Evolutionary conservation across 2,888 invertebrate species (phyloP), one percentile per base, ranked within the genome.

Genomic region (Dusona sp.): DNA sequence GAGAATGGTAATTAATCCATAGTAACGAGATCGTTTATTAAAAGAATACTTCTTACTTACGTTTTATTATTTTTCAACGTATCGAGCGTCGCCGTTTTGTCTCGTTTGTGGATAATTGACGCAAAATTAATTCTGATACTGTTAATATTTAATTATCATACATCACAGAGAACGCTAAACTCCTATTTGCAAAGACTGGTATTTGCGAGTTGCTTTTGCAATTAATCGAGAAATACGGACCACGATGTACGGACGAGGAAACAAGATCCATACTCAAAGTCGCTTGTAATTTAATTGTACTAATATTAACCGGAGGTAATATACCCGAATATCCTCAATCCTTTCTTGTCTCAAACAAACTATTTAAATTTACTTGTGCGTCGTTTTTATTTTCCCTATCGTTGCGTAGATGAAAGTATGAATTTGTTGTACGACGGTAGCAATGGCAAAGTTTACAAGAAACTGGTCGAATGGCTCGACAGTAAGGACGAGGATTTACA

Each of bases 221-320:
- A 73, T 95, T 98, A 22, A 95, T 98, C 51, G 97, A 97, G 92
- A 96, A 96, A 90, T 96, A 97, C 91, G 96, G 95, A 92, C 95
- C 94, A 90, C 95, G 92, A 81, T 95, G 96, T 82, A 95, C 95
- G 78, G 96, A 96, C 92, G 96, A 96, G 89, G 97, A 96, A 88
- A 96, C 96, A 25, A 94, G 96, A 89, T 96, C 96, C 3, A 95
- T 97, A 7, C 95, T 98, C 94, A 98, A 98, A 94, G 95, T 97
- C 92, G 97, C 98, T 33, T 98, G 98, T 91, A 98, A 98, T 94
- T 95, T 98, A 51, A 96, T 98, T 89, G 97, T 98, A 45, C 95
- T 97, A 77, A 96, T 98, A 84, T 95, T 98, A 64, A 98, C 98
- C 81, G 98, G 98, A 94, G 98, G 98, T 98, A 94, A 92, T 25